Conservation (phyloP, 2,797 vertebrate species). For the Centroberyx gerrardi region DNA sequence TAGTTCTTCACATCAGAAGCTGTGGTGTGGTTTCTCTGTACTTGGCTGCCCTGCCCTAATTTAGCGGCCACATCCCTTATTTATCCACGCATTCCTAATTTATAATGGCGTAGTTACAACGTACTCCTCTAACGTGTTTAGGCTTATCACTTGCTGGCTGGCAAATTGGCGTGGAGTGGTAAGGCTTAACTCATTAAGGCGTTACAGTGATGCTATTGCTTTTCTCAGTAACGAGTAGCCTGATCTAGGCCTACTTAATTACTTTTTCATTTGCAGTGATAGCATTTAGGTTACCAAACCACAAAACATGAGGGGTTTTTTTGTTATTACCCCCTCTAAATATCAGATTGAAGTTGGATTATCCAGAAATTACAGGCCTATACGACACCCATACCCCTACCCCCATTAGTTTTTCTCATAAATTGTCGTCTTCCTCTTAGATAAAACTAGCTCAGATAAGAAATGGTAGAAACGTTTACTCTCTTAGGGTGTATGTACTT, state of each 20-base stretch:
- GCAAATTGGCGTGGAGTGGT: background rate
- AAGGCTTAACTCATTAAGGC: no score
- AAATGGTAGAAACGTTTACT: background rate
- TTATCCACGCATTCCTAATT: background rate
- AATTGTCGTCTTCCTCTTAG: background rate
- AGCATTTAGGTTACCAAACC: no score
- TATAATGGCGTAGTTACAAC: slow-evolving; percentile 28
- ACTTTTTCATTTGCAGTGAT: no score
- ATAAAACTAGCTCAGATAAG: slow-evolving; percentile 12
- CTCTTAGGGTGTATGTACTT: no score
- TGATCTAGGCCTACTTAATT: no score
- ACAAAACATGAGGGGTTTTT: no score
- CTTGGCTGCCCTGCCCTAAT: background rate
- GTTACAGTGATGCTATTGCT: no score
- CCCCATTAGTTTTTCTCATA: background rate
- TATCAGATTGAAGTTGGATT: background rate
- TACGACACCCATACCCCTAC: no score
- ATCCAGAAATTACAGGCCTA: no score
- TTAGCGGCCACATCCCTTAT: background rate
- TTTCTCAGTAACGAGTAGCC: no score
- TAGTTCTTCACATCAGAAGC: no score
- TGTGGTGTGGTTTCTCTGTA: background rate
- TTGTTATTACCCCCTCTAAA: background rate
- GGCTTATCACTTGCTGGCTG: background rate
- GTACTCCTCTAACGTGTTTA: background rate